phyloP scores from a whole-genome alignment of 2,797 vertebrate species.

The Girardinus metallicus region DNA sequence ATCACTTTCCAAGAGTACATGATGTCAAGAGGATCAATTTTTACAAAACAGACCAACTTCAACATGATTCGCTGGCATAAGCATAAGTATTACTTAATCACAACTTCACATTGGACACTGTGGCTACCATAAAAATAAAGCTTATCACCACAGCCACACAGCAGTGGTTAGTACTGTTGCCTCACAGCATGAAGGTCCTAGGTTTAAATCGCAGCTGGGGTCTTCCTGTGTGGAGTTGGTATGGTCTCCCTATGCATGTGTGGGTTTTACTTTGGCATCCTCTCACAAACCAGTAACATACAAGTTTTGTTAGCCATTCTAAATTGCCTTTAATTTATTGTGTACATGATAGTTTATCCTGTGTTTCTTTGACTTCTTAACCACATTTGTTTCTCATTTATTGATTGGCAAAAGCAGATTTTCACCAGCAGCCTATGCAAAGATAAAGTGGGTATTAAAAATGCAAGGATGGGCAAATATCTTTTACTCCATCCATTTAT shows the following conservation, averaged over 20 bases:
- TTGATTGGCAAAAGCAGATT: background rate
- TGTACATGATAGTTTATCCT: background rate
- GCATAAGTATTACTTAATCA: background rate
- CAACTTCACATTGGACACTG: background rate
- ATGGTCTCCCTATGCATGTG: background rate
- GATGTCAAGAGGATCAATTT: background rate
- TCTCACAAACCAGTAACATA: background rate
- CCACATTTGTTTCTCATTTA: background rate
- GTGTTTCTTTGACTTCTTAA: background rate
- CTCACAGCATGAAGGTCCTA: background rate
- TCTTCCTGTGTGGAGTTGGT: background rate
- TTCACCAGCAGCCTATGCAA: background rate
- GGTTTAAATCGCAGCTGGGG: background rate
- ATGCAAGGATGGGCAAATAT: background rate
- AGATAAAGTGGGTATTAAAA: background rate
- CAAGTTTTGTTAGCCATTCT: background rate
- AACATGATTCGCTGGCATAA: background rate
- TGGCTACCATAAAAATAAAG: background rate
- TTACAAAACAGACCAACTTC: background rate
- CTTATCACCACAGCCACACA: background rate
- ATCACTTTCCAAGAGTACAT: background rate
- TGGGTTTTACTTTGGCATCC: background rate
- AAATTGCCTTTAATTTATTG: background rate
- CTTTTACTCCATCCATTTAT: background rate
- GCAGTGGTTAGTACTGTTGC: background rate